These are phyloP conservation scores for Eciton burchellii DNA, from an alignment of 1,140 invertebrate genomes.

Conservation along the genomic window DNA sequence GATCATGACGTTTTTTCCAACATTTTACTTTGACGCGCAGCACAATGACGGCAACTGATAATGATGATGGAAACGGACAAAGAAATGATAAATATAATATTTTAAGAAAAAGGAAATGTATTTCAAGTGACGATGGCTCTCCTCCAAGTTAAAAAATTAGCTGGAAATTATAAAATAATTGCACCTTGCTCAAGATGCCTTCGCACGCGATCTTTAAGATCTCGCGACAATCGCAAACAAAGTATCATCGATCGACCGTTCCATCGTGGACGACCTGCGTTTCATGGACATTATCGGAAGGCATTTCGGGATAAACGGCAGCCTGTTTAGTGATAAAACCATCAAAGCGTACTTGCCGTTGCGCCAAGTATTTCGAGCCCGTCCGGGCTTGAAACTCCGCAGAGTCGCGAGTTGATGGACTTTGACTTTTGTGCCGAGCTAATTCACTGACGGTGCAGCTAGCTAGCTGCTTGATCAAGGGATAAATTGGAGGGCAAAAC, in stretches of 20 bases:
- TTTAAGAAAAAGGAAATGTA: too few relatives aligned
- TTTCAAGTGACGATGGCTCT: background rate
- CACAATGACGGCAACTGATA: background rate
- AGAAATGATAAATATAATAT: background rate
- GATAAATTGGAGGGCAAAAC: background rate
- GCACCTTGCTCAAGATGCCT: background rate
- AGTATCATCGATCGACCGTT: background rate
- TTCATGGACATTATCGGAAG: slow-evolving; percentile 19
- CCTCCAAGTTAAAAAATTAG: background rate
- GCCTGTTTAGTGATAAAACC: slow-evolving; percentile 42
- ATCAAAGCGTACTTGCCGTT: slow-evolving; percentile 29
- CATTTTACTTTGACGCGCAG: background rate
- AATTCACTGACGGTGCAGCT: background rate
- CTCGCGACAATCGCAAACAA: background rate
- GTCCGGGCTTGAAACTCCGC: slow-evolving; percentile 18
- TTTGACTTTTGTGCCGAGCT: background rate
- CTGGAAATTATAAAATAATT: background rate
- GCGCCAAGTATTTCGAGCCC: slow-evolving; percentile 35
- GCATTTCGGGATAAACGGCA: slow-evolving; percentile 36
- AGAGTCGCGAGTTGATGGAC: background rate
- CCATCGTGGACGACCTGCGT: slow-evolving; percentile 23
- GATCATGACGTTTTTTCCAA: background rate
- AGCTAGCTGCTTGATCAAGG: background rate
- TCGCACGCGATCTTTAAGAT: background rate
- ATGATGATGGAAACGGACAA: background rate